Conservation (phyloP, 2,888 invertebrate genomes). For the Harmothoe impar region DNA sequence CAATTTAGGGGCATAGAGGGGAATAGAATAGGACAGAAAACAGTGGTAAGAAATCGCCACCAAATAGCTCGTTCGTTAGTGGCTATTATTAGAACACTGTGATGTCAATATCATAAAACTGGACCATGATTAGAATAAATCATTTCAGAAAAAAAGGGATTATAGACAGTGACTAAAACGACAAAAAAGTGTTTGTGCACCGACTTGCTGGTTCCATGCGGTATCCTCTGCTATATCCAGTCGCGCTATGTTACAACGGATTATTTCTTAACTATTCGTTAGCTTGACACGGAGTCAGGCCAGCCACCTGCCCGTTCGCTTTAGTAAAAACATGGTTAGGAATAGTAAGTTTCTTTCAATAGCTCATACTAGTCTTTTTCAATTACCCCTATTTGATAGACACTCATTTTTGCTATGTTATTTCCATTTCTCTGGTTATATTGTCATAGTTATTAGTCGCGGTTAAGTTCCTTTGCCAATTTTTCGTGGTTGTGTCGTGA, state of each 20-base stretch:
- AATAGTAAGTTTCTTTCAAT: constrained; percentile 30
- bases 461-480: background rate
- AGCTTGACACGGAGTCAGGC: background rate
- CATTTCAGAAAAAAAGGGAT: too few species aligned
- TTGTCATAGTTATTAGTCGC: background rate
- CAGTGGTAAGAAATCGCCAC: too few species aligned
- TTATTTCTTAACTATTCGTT: background rate
- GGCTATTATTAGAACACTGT: too few species aligned
- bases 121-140: too few species aligned
- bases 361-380: constrained; percentile 16
- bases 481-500: background rate
- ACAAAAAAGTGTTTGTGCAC: background rate
- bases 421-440: background rate
- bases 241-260: background rate
- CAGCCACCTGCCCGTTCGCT: background rate
- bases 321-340: background rate
- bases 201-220: background rate
- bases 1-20: too few species aligned
- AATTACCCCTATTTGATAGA: constrained; percentile 35
- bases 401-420: constrained; percentile 62
- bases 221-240: background rate
- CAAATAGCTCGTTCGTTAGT: too few species aligned
- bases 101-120: too few species aligned
- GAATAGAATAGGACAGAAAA: too few species aligned
- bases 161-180: too few species aligned